Evolutionary conservation across 2,888 invertebrate genomes (phyloP), one percentile per base, ranked within the genome.

Genomic region (Clusia tigrina): DNA sequence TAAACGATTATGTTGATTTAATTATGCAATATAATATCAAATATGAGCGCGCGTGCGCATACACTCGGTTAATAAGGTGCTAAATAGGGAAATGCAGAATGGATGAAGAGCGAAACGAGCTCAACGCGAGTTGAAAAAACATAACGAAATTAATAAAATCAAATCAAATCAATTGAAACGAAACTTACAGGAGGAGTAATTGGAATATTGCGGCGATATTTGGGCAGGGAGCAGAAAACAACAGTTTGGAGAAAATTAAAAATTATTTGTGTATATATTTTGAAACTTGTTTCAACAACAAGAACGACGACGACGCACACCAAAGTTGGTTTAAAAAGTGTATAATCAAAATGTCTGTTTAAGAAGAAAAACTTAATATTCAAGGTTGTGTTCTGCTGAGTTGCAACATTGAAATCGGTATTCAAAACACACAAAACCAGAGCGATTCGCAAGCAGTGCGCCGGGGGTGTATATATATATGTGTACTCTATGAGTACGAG

Each of bases 381-480:
- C 61, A 61, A 57, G 56, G 61, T 52, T 56, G 56, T 42, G 55
- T 60, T 62, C 37, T 65, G 65, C 67, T 62, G 67, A 65, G 62
- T 67, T 67, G 64, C 65, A 67, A 67, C 64, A 65, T 62, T 65
- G 65, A 63, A 65, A 42, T n/a, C 54, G 32, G 9, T 17, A 32
- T 37, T 37, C 55, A 42, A 42, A 42, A 42, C 9, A 42, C n/a
- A 42, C 42, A 42, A n/a, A 42, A 15, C 3, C 32, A 32, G 32
- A 32, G 12, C 5, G 6, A 32, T 12, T 9, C 32, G 12, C 32
- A 5, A 32, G 32, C n/a, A n/a, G n/a, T n/a, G n/a, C n/a, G n/a
- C n/a, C n/a, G n/a, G n/a, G n/a, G n/a, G n/a, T n/a, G n/a, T n/a
- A n/a, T n/a, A n/a, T n/a, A n/a, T n/a, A n/a, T n/a, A n/a, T n/a